These are phyloP conservation scores for Ophion ventricosus DNA, from an alignment of 2,888 invertebrate species.

Conservation along the genomic window DNA sequence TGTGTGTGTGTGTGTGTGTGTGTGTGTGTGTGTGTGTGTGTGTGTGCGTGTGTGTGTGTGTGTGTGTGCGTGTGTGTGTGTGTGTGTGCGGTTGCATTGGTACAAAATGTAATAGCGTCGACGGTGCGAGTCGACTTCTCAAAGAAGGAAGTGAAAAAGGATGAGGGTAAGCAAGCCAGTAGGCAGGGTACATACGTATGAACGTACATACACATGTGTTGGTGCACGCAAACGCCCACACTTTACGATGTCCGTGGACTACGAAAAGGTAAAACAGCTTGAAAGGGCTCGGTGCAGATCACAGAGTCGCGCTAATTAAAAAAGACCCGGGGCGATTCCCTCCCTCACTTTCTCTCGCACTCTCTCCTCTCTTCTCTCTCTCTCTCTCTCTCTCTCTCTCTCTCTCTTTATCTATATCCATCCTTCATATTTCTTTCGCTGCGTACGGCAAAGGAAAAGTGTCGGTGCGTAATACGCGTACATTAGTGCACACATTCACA, in stretches of 20 bases:
- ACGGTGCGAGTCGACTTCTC: slow-evolving; percentile 43
- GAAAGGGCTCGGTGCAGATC: slow-evolving; percentile 65
- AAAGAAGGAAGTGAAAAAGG: slow-evolving; percentile 11
- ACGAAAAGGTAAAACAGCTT: slow-evolving; percentile 64
- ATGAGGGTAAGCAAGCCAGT: slow-evolving; percentile 27
- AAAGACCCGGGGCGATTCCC: slow-evolving; percentile 50
- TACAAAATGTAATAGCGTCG: slow-evolving; percentile 38
- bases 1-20: neutral
- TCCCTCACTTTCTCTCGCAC: slow-evolving; percentile 23
- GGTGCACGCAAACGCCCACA: neutral
- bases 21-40: neutral
- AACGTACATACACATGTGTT: neutral
- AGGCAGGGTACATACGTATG: neutral
- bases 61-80: neutral
- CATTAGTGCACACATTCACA: no score
- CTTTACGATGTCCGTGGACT: slow-evolving; percentile 25
- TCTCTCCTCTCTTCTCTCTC: no score
- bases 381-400: slow-evolving; percentile 19
- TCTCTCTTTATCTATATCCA: neutral
- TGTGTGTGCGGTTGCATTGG: neutral
- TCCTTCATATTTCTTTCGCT: neutral
- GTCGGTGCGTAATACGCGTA: no score
- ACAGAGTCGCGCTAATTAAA: slow-evolving; percentile 67
- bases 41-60: neutral
- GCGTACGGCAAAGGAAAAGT: slow-evolving; percentile 19